Evolutionary conservation across 2,113 vertebrate genomes (phyloP), one percentile per base, ranked within the genome.

Genomic region (Tonatia bakeri): DNA sequence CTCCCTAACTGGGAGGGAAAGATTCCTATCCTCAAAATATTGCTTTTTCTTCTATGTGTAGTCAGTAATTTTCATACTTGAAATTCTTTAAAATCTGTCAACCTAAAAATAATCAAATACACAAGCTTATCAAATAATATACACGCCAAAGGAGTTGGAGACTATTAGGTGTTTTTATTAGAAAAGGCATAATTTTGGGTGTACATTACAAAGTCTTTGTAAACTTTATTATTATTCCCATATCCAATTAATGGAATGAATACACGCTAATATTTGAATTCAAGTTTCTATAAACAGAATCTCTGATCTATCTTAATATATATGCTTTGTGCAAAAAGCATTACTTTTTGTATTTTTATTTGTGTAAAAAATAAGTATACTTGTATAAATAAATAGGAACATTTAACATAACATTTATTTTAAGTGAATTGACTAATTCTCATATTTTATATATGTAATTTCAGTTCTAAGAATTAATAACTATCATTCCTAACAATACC

Each of bases 401-500:
- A 64, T n/a, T 69, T 73, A 54, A 69, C 1, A 70, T 70, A 43
- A 45, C 4, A 47, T 3, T 69, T 64, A 72, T 26, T 93, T 76
- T 61, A 20, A 76, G 83, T 64, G 1, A 90, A 26, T 61, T 89
- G 15, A 47, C 24, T 82, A 52, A 45, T 75, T 91, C 26, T 93
- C 4, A n/a, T 50, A 59, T 59, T 24, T 59, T 31, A 40, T 50
- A 5, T 38, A 95, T 65, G 80, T 96, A 97, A 98, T 38, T 64
- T 96, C 77, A 89, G 14, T 72, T 97, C 96, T 96, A 97, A 67
- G 36, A 97, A 88, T 94, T 96, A 98, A 96, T 77, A 96, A 95
- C 90, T 97, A 96, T 96, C 64, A 67, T 36, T 93, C 69, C 16
- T 88, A 91, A 94, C 56, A 97, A 94, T 83, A 80, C 16, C 33